These are phyloP conservation scores for Sorex maritimensis DNA, from an alignment of 2,797 vertebrate genomes.

Conservation along the genomic window DNA sequence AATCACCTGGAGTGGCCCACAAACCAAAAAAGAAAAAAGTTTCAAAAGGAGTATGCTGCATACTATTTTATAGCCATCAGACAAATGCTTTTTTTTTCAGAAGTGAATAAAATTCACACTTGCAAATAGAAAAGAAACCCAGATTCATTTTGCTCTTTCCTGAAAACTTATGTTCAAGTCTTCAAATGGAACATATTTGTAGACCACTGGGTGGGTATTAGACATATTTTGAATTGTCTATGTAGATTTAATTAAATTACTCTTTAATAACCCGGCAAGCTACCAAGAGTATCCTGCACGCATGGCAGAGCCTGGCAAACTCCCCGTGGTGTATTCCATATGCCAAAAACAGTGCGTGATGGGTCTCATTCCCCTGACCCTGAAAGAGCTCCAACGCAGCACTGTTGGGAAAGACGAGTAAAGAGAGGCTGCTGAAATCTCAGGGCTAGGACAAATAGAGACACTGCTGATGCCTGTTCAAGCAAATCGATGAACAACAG, in stretches of 20 bases:
- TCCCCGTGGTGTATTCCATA: too few species aligned
- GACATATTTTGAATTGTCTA: not conserved
- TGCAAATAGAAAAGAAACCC: not conserved
- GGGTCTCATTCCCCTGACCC: too few species aligned
- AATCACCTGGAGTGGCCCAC: too few species aligned
- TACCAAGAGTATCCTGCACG: too few species aligned
- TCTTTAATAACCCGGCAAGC: not conserved
- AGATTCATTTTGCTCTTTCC: not conserved
- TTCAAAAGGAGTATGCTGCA: not conserved
- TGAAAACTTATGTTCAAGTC: conserved; percentile 14
- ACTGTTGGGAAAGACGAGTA: too few species aligned
- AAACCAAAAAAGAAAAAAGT: not conserved
- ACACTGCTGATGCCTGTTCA: too few species aligned
- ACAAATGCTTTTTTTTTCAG: not conserved
- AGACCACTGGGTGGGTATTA: not conserved
- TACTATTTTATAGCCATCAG: not conserved
- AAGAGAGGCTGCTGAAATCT: too few species aligned
- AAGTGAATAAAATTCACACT: conserved; percentile 9
- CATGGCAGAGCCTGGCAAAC: too few species aligned
- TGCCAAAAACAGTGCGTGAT: too few species aligned
- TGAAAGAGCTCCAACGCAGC: too few species aligned
- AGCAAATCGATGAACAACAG: too few species aligned
- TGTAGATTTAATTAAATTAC: not conserved
- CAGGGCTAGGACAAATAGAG: too few species aligned
- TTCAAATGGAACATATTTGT: not conserved